These are phyloP conservation scores for Sabatieria punctata DNA, from an alignment of 2,888 invertebrate genomes.

Conservation along the genomic window DNA sequence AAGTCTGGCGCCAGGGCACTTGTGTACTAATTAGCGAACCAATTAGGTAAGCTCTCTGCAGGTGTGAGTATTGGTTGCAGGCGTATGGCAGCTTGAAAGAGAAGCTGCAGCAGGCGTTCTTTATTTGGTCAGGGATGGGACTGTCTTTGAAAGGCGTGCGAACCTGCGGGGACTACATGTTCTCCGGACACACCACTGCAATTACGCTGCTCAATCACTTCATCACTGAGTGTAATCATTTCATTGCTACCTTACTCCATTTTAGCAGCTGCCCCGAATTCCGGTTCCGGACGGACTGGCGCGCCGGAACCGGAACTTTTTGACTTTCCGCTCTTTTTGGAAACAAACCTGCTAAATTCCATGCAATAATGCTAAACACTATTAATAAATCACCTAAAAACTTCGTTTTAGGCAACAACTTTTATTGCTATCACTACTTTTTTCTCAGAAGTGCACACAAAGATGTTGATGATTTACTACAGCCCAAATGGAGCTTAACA, in stretches of 20 bases:
- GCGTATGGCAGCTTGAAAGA: slow-evolving; percentile 35
- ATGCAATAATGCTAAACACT: too few species aligned
- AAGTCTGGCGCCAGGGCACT: too few species aligned
- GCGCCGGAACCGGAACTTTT: too few species aligned
- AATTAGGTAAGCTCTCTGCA: not conserved
- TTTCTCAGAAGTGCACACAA: not conserved
- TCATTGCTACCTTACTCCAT: not conserved
- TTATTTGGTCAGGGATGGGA: slow-evolving; percentile 92
- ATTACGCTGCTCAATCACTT: slow-evolving; percentile 95
- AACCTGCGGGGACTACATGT: slow-evolving; percentile 99
- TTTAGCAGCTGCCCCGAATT: not conserved
- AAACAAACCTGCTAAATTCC: too few species aligned
- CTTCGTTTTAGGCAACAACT: too few species aligned
- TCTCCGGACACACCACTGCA: slow-evolving; percentile 93
- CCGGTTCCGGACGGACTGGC: not conserved
- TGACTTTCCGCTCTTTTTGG: too few species aligned
- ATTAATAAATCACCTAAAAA: too few species aligned
- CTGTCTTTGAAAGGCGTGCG: slow-evolving; percentile 82
- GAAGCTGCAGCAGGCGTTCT: slow-evolving; percentile 47
- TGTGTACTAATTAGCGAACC: too few species aligned
- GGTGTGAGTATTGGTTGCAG: slow-evolving; percentile 16
- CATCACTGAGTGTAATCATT: slow-evolving; percentile 92
- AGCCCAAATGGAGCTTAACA: too few species aligned
- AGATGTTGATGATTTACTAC: too few species aligned
- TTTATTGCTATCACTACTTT: not conserved